A percentile compares a stretch with the other conserved stretches of the same genome.
Conservation (phyloP, 2,888 invertebrate species). For the Drosophila demipolita region DNA sequence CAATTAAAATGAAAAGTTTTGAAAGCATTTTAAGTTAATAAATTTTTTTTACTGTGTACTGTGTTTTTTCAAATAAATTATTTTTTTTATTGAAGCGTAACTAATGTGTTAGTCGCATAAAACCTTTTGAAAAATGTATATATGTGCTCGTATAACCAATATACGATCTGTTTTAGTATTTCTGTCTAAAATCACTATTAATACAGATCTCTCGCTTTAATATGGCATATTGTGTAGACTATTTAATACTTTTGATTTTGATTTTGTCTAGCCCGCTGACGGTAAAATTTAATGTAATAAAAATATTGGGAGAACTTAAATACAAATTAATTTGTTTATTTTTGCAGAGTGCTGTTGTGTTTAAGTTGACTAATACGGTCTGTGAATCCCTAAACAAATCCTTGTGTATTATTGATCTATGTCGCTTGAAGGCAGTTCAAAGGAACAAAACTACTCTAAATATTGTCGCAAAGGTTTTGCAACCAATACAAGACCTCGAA, state of each 20-base stretch:
- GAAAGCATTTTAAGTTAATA: background rate
- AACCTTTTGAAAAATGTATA: background rate
- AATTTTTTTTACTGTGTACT: background rate
- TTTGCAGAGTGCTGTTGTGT: background rate
- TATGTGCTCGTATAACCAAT: background rate
- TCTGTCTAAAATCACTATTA: too few species aligned
- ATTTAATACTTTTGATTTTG: background rate
- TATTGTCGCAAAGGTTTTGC: background rate
- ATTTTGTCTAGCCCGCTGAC: background rate
- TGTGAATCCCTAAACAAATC: slow-evolving; percentile 17
- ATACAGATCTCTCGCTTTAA: background rate
- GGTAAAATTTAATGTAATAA: background rate
- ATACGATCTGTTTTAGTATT: background rate
- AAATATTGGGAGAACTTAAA: background rate
- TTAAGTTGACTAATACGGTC: slow-evolving; percentile 26
- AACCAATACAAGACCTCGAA: background rate
- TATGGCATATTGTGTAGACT: background rate
- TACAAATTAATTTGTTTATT: background rate
- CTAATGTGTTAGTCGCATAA: background rate
- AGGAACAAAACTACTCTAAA: slow-evolving; percentile 16
- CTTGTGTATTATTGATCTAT: slow-evolving; percentile 1
- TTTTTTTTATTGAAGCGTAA: slow-evolving; percentile 1
- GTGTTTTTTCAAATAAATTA: background rate
- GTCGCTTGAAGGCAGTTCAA: slow-evolving; percentile 19
- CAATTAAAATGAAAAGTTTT: background rate